Evolutionary conservation across 1,140 invertebrate species (phyloP), one percentile per base, ranked within the genome.

Genomic region (Centruroides sculpturatus): DNA sequence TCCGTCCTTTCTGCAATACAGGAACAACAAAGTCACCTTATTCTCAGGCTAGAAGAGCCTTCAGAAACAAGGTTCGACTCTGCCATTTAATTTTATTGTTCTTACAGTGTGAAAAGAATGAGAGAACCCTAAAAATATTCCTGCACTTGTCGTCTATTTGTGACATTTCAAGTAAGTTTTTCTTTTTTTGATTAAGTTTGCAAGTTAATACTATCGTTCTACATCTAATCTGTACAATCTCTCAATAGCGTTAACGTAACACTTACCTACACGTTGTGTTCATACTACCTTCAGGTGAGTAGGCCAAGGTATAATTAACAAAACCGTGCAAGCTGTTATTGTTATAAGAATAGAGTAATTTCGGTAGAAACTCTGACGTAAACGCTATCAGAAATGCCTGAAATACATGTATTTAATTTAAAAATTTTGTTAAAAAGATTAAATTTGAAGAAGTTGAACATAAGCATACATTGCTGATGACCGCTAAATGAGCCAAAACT

Each of bases 301-400:
- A 78, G 3, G 86, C 81, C 47, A 92, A 73, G 8, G 84, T 86
- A 69, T 83, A 85, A 68, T 90, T 83, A 11, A 87, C 75, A 71
- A 85, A 91, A 35, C 84, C 84, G 9, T 76, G 65, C 1, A 86
- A 73, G 46, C 78, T 76, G 65, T 83, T 66, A 72, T 79, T 74
- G 70, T 79, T 74, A 68, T 83, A 79, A 62, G 78, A 74, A 69
- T 91, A 91, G 10, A 90, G 75, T 13, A 88, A 66, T 70, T 81
- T 79, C 0, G 87, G 85, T 63, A 91, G 80, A 67, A 89, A 86
- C 71, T 89, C 85, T 0, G 86, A 87, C 13, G 88, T 90, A 73
- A 91, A 90, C 52, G 88, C 88, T 55, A 91, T 90, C 35, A 88
- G 77, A 70, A 86, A 85, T 13, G 83, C 86, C 84, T 86, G 70